Base-by-base conservation (phyloP, 2,888 invertebrate genomes). In the Nycteola revayana region DNA sequence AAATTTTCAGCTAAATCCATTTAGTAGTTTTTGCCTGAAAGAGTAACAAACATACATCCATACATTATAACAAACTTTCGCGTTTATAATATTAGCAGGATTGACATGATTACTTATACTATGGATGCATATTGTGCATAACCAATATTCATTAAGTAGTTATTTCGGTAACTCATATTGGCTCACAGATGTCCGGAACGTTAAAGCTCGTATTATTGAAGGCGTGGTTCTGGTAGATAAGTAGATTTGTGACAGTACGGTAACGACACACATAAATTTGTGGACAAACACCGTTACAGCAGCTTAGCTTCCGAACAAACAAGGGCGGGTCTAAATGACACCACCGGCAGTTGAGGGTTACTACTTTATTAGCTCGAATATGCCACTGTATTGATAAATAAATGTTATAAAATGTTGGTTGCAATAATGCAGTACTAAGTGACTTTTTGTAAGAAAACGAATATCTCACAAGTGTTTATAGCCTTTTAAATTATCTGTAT, bases 171-270 rank as follows among this genome's bases (percentile, higher is more conserved):
- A 39, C 41, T 28, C 42, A 49, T 55, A 45, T 58, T 57, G 33
- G 41, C 55, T 57, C 65, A 60, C 83, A 83, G 76, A 83, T 84
- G 80, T 75, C 64, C 55, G 52, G 47, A 43, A 49, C 50, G 50
- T 60, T 49, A 67, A 71, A 67, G 59, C 61, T 59, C 46, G 56
- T 59, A 69, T 75, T 70, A 75, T 65, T 40, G 66, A 68, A 84
- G 87, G 86, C 82, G 81, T 88, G 87, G 82, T 74, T 57, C 72
- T 69, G 67, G 83, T 78, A 83, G 87, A 88, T 88, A 88, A 88
- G 87, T 86, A 83, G 87, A 86, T 88, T 88, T 86, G 85, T 77
- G 81, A 79, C 85, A 83, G 77, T 63, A 64, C 70, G 53, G 70
- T 72, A 78, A 77, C 75, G 76, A 78, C 67, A 57, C 63, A 77